These are phyloP conservation scores for Porites cylindrica DNA, from an alignment of 92 coral and sea anemone genomes.

Conservation along the genomic window DNA sequence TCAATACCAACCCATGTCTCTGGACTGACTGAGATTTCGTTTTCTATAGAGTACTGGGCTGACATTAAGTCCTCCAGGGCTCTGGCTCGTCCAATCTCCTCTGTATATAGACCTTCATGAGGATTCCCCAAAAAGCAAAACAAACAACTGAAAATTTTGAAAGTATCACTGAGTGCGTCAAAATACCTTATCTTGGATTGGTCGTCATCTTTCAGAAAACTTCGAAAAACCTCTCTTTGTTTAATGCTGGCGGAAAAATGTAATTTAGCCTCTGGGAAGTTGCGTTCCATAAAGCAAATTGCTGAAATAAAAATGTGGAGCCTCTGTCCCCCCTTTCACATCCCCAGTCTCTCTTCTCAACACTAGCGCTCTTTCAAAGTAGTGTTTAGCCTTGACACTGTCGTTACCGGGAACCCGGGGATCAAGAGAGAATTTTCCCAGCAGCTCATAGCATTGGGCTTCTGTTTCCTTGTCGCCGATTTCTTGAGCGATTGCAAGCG, in stretches of 20 bases:
- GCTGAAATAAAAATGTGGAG: not conserved
- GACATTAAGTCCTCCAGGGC: not conserved
- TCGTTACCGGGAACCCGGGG: not conserved
- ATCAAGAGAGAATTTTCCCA: fast-evolving
- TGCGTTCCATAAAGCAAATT: not conserved
- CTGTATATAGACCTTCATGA: not conserved
- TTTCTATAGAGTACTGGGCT: not conserved
- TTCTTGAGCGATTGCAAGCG: not conserved
- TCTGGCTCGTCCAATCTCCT: not conserved
- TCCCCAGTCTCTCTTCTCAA: not conserved
- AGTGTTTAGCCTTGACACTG: not conserved
- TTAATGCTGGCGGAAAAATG: not conserved
- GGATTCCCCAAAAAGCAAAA: not conserved
- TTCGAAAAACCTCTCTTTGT: not conserved
- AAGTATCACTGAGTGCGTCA: too few species aligned
- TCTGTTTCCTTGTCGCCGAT: not conserved
- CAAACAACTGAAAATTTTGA: too few species aligned
- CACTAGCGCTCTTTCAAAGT: not conserved
- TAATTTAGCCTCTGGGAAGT: not conserved
- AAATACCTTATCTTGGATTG: not conserved
- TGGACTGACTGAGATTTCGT: not conserved
- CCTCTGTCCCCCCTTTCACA: fast-evolving
- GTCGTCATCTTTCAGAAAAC: not conserved
- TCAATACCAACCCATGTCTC: not conserved
- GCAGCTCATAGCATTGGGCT: not conserved